Base-by-base conservation (phyloP, 2,797 vertebrate species). In the Macropodus opercularis region DNA sequence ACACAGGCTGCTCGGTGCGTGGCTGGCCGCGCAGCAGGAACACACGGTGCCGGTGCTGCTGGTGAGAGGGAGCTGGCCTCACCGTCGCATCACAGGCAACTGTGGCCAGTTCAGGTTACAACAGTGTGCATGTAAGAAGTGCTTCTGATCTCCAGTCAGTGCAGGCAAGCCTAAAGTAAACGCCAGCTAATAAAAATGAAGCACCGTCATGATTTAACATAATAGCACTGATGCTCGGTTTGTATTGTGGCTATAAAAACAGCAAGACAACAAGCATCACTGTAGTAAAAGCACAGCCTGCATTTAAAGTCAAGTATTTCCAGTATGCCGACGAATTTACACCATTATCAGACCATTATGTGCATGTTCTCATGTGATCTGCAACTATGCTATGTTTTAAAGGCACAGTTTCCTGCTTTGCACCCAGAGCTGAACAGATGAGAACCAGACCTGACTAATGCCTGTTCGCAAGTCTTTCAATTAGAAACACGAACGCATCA, bases 141-240 rank as follows among this genome's bases (percentile, higher is more conserved):
- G 12, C 9, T 11, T 49, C 12, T 44, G 44, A 14, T 65, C 39
- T 62, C 11, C 62, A 40, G 7, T 22, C 26, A 39, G 62, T 12
- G 35, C 27, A 39, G 44, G 50, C 32, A 43, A 32, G 12, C 58
- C 49, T 44, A 21, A 60, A 67, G 36, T 35, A 35, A 48, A 48
- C 35, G 51, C 18, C 1, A 40, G 24, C n/a, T 35, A 26, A 41
- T 57, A 50, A 54, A 69, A 60, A 41, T 4, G 19, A 61, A 35
- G 38, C 19, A 29, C 51, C 3, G n/a, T 12, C 27, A 42, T 53
- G 26, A 39, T 69, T 72, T 72, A n/a, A 66, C 49, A 60, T 38
- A 50, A 50, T 32, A 46, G 3, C 48, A 69, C 42, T 43, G 9
- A 31, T 44, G 1, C 14, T 19, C 0, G 3, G 35, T 57, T 12